Percentiles rank a stretch among this genome's conserved stretches.
These are phyloP conservation scores for Galleria mellonella DNA, from an alignment of 1,140 invertebrate species.

Conservation along the genomic window DNA sequence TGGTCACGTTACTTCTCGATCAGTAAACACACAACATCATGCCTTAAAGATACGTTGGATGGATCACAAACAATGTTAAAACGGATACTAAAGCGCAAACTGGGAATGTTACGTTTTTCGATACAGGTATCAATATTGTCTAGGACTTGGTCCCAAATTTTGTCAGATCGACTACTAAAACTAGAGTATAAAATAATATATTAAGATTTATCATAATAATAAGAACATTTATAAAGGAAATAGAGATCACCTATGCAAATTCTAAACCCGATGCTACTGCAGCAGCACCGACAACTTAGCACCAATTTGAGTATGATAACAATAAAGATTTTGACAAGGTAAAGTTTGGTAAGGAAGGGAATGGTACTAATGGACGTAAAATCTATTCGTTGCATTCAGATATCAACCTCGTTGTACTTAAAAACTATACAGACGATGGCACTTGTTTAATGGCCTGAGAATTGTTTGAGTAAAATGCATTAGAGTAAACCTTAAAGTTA, in stretches of 20 bases:
- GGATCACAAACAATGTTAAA: conserved; percentile 70
- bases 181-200: conserved; percentile 58
- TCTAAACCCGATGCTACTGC: conserved; percentile 26
- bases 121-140: conserved; percentile 70
- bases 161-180: conserved; percentile 32
- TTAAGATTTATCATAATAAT: conserved; percentile 47
- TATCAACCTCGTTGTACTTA: conserved; percentile 59
- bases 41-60: conserved; percentile 64
- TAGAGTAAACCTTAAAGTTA: conserved; percentile 61
- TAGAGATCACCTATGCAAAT: conserved; percentile 58
- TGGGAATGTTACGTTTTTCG: conserved; percentile 65
- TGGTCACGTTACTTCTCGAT: conserved; percentile 27
- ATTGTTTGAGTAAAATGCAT: conserved; percentile 72
- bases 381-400: conserved; percentile 53
- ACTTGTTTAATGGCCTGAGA: conserved; percentile 72
- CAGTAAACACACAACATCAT: conserved; percentile 63
- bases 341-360: conserved; percentile 5
- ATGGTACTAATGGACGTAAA: conserved; percentile 21
- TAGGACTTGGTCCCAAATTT: conserved; percentile 33
- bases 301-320: conserved; percentile 24
- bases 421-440: conserved; percentile 69
- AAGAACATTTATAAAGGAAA: conserved; percentile 53
- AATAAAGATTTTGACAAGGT: background rate
- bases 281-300: conserved; percentile 48
- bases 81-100: conserved; percentile 62